Evolutionary conservation across 2,888 invertebrate species (phyloP), one percentile per base, ranked within the genome.

Genomic region (Volucella inanis): DNA sequence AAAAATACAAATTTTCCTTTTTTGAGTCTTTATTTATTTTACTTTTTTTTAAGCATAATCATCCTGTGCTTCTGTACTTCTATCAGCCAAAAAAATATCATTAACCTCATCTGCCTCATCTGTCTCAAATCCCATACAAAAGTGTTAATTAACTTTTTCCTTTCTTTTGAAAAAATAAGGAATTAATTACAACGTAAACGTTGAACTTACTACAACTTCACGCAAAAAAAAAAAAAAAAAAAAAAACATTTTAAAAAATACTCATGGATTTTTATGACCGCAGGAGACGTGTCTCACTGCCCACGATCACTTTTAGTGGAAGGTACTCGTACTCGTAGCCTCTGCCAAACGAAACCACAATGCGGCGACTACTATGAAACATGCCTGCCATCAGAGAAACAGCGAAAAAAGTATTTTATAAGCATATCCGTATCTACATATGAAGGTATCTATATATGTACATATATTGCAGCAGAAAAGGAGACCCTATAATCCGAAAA

Each of bases 231-330:
- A 9, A 43, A 49, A 57, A 59, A 57, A n/a, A 39, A 45, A 45
- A 62, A 62, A 47, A 22, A 55, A 41, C 41, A 68, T 64, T 41
- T 57, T n/a, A n/a, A 75, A 75, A 18, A 64, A 49, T 67, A 57
- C 64, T 71, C 70, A 78, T 78, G 78, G 70, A 71, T 78, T 78
- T 70, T 71, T 61, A 64, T 70, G 78, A 70, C 64, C 50, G 31
- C 70, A 78, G 70, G 78, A 78, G 70, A 78, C 78, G 62, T 64
- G 70, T 64, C 64, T 71, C 70, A 41, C 70, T 78, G 78, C 70
- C 70, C 78, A 78, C 78, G 78, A 78, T 78, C 78, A 71, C 55
- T 64, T 55, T 74, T 64, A 18, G 62, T 74, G 59, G 62, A 39
- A 43, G 12, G 52, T 76, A 41, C 52, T 47, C 45, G 61, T 61